Conservation (phyloP, 2,888 invertebrate genomes). For the Orchesellides sinensis region DNA sequence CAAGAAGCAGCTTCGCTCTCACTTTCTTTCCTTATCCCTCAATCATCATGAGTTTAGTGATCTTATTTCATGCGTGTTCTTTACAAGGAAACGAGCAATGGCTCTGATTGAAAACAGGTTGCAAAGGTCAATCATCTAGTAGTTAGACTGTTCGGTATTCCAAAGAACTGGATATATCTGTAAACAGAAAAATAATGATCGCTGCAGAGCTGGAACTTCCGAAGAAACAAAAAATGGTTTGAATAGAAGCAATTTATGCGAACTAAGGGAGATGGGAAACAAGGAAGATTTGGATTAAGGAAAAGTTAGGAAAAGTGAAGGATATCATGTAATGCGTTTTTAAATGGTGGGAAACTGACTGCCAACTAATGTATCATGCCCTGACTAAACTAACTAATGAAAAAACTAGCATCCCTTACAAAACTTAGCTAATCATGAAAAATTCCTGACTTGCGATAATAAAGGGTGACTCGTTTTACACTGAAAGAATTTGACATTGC, state of each 20-base stretch:
- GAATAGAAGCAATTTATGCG: not conserved
- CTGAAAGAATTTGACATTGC: too few relatives aligned
- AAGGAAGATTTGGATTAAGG: not conserved
- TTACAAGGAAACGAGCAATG: slow-evolving; percentile 59
- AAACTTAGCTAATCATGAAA: too few relatives aligned
- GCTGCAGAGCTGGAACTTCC: slow-evolving; percentile 48
- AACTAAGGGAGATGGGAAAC: too few relatives aligned
- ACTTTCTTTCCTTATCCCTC: slow-evolving; percentile 22
- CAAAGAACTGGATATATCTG: slow-evolving; percentile 64
- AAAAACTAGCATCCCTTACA: too few relatives aligned
- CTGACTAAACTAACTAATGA: too few relatives aligned
- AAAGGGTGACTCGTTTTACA: too few relatives aligned
- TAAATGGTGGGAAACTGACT: too few relatives aligned
- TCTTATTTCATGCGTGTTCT: slow-evolving; percentile 39
- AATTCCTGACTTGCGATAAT: too few relatives aligned
- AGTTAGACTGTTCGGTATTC: slow-evolving; percentile 64
- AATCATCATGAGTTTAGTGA: slow-evolving; percentile 31
- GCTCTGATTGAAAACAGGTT: slow-evolving; percentile 60
- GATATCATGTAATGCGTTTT: slow-evolving; percentile 43
- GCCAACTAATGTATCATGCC: too few relatives aligned
- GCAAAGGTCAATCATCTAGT: slow-evolving; percentile 65
- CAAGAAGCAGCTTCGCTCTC: slow-evolving; percentile 49
- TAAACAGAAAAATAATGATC: slow-evolving; percentile 54
- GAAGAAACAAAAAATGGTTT: slow-evolving; percentile 16
- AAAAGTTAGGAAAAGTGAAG: slow-evolving; percentile 35